Evolutionary conservation across 2,113 vertebrate genomes (phyloP), one percentile per base, ranked within the genome.

Genomic region (Artemisiospiza belli): DNA sequence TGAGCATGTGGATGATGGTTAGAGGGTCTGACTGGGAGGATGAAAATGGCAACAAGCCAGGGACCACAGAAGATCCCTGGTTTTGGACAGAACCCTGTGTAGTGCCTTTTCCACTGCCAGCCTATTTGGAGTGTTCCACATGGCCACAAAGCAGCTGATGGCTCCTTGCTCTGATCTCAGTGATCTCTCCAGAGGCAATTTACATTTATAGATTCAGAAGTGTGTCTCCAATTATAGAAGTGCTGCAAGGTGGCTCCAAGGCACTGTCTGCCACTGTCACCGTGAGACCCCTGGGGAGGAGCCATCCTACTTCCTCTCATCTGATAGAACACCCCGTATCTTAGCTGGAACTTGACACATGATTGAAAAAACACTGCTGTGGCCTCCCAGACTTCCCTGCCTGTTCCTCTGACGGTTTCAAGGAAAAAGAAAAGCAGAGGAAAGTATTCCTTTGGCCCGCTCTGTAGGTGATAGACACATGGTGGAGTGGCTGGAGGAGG

Each of bases 401-500:
- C 17, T 51, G 6, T 18, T 81, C 39, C 58, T 84, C 57, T 64
- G 61, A 66, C 15, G 4, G 27, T 57, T 80, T 86, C 18, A 35
- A 64, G 52, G 14, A 61, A 66, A 76, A 68, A 69, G 58, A 44
- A 62, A 79, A 64, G 17, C 10, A 73, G 31, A 72, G 9, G 22
- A 55, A 78, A 25, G 5, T 15, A 6, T 1, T 74, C 35, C 16
- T 18, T 69, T 44, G 19, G 7, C 19, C 19, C 31, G 10, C 20
- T 35, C 13, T 6, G 15, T 23, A 51, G 24, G 25, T 67, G 55
- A 52, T 9, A 6, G 4, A 24, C 15, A 35, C 0, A 0, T 18
- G 23, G 0, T 25, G 39, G 6, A 49, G 15, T 19, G 31, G 10
- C 27, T 87, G 33, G 44, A 75, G 73, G 15, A 64, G 35, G 19